Evolutionary conservation across 2,797 vertebrate genomes (phyloP).

Genomic region (Aselliscus stoliczkanus): DNA sequence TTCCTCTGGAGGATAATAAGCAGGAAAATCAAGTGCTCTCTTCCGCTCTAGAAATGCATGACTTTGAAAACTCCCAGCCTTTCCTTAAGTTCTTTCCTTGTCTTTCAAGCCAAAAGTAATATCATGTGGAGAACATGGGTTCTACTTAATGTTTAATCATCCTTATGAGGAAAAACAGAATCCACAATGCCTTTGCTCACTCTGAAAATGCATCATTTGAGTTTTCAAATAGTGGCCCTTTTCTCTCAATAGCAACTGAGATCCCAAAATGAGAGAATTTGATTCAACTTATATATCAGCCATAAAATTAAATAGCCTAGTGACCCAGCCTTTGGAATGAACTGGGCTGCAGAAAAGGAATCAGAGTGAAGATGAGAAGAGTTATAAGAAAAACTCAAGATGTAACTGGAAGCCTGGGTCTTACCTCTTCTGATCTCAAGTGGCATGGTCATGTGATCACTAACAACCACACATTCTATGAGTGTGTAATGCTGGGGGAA

Average conservation of each 20-base stretch:
- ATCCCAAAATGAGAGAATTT: neutral
- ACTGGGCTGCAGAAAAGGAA: neutral
- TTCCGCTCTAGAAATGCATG: neutral
- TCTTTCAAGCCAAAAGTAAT: neutral
- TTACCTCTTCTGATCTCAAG: neutral
- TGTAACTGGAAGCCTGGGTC: neutral
- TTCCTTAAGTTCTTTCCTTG: neutral
- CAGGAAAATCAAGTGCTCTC: neutral
- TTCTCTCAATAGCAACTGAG: neutral
- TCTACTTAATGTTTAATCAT: neutral
- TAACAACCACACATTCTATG: neutral
- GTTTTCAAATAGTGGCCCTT: neutral
- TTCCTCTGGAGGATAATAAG: neutral
- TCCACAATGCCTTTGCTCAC: neutral
- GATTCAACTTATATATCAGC: neutral
- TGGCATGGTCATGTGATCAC: too few relatives aligned
- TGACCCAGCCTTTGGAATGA: neutral
- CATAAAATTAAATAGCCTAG: neutral
- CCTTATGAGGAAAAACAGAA: neutral
- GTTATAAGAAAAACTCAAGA: neutral
- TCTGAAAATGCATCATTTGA: neutral
- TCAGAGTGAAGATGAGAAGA: neutral
- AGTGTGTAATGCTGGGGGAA: accelerated
- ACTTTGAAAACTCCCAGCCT: neutral
- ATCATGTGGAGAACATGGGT: neutral